Base-by-base conservation (phyloP, 2,797 vertebrate genomes). In the Sebastes melanostomus region DNA sequence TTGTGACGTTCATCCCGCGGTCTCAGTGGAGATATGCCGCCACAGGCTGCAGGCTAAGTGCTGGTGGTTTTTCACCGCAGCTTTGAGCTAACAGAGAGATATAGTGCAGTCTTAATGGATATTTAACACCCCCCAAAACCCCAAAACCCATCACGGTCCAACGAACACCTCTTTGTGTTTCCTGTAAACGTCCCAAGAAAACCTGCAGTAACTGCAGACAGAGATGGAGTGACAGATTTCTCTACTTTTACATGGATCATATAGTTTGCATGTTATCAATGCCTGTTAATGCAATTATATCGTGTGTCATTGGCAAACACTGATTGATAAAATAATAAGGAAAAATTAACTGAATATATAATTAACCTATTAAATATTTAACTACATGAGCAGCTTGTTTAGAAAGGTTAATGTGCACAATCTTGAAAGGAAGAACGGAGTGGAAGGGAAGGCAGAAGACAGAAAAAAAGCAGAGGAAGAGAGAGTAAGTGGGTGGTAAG, bases 61-160 rank as follows among this genome's bases (percentile, higher is more conserved):
- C 80, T 69, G 66, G 68, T 66, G 86, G 65, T 56, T 80, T 78
- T 74, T 13, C 38, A 67, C 88, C 68, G 2, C 81, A 81, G 74
- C 56, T 71, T 14, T 72, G 68, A 82, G 73, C 72, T 24, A 54
- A 77, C 50, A 82, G 72, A 34, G 63, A 50, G 67, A 73, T 36
- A n/a, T 36, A 77, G 65, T 54, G 68, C 42, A 54, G 68, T 67
- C 75, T 75, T 92, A 91, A 92, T 92, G 87, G 84, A 88, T 25
- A 8, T 54, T 36, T 72, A 75, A 86, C 81, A 75, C 85, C 83
- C 76, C 50, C 75, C 52, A 66, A 78, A 75, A 84, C 84, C 76
- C 42, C 73, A 52, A 66, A 78, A 77, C 29, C 83, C 84, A 56
- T 52, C 24, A 18, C 62, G 72, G 66, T 78, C 63, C 66, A 5